Evolutionary conservation across 2,113 vertebrate species (phyloP).

Genomic region (Sula dactylatra): DNA sequence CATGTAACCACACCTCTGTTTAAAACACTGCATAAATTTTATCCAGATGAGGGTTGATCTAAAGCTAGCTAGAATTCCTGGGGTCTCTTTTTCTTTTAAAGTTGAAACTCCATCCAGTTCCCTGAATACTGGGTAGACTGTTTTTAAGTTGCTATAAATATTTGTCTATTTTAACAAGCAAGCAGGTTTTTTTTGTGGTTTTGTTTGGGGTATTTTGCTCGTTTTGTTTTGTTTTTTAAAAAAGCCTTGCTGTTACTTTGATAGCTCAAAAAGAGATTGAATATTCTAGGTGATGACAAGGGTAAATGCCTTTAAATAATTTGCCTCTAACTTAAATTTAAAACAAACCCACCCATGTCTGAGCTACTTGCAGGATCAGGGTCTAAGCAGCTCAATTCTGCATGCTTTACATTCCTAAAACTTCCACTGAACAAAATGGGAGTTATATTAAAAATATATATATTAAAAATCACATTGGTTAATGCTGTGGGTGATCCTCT

Average conservation of each 20-base stretch:
- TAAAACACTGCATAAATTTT: neutral
- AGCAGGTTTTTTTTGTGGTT: neutral
- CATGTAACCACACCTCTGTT: neutral
- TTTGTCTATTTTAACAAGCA: neutral
- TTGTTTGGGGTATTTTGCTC: too few relatives aligned
- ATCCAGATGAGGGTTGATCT: neutral
- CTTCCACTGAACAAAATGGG: neutral
- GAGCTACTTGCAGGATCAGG: neutral
- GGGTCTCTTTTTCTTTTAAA: neutral
- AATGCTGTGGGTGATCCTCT: neutral
- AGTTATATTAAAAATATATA: neutral
- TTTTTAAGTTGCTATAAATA: neutral
- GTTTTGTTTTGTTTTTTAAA: neutral
- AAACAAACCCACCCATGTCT: neutral
- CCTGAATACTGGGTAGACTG: neutral
- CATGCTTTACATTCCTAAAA: neutral
- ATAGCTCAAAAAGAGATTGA: neutral
- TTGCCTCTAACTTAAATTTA: neutral
- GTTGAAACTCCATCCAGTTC: neutral
- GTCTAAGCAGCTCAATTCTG: neutral
- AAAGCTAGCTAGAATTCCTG: neutral
- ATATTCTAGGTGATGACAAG: neutral
- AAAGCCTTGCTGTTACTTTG: neutral
- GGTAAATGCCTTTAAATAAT: neutral
- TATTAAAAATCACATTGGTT: neutral